Evolutionary conservation across 2,888 invertebrate species (phyloP).

Genomic region (Ferdinandea cuprea): DNA sequence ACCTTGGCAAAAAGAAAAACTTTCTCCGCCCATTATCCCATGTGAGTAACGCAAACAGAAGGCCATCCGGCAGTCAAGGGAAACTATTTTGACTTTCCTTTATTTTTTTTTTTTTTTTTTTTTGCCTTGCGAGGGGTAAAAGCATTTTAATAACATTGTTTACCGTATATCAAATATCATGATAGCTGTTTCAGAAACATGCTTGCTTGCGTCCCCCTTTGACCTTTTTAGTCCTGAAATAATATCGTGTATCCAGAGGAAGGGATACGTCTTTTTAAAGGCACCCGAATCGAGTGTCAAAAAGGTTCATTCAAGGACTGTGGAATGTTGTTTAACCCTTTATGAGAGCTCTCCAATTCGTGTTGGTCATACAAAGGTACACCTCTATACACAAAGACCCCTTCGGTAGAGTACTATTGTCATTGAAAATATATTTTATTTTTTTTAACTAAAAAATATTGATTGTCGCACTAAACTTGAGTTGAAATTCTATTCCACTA

Average conservation of each 20-base stretch:
- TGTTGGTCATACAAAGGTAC: conserved; percentile 14
- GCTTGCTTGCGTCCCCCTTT: neutral
- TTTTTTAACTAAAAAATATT: conserved; percentile 51
- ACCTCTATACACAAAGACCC: conserved; percentile 27
- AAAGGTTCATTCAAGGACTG: conserved; percentile 29
- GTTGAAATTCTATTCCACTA: conserved; percentile 31
- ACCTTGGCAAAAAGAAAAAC: conserved; percentile 37
- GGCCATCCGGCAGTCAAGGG: conserved; percentile 6
- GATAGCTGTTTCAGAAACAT: conserved; percentile 18
- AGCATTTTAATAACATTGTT: conserved; percentile 60
- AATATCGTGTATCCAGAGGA: conserved; percentile 35
- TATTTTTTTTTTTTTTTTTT: conserved; percentile 9
- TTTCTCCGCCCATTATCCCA: neutral
- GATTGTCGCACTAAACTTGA: conserved; percentile 53
- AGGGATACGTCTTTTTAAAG: conserved; percentile 2
- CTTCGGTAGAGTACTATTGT: conserved; percentile 45
- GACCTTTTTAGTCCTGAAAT: conserved; percentile 49
- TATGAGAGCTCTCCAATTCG: neutral
- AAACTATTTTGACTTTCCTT: conserved; percentile 42
- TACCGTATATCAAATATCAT: conserved; percentile 59
- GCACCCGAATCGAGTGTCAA: conserved; percentile 19
- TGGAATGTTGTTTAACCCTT: conserved; percentile 14
- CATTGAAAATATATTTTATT: conserved; percentile 49
- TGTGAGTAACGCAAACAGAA: conserved; percentile 22
- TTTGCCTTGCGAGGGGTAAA: conserved; percentile 21